These are phyloP conservation scores for Arenicola marina DNA, from an alignment of 2,888 invertebrate genomes.

Conservation along the genomic window DNA sequence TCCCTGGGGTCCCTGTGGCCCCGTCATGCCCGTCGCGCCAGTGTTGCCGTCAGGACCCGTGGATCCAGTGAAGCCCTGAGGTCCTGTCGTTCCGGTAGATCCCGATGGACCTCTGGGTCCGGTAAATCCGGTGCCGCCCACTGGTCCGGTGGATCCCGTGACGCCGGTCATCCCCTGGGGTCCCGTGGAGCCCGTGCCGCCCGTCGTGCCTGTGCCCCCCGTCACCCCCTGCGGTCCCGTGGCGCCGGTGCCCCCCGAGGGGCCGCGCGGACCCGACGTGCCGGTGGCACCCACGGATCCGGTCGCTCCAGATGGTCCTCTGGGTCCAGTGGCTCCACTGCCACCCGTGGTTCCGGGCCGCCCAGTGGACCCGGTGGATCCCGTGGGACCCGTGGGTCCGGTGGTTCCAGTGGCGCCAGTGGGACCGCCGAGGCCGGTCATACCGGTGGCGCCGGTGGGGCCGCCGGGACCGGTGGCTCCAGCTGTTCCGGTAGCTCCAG, in stretches of 20 bases:
- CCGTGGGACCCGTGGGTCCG: neutral
- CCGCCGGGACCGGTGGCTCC: conserved; percentile 17
- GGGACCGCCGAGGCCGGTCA: neutral
- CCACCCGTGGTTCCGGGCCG: neutral
- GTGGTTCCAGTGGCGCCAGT: neutral
- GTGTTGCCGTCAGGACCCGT: too few relatives aligned
- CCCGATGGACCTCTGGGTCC: conserved; percentile 5
- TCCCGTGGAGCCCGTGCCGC: conserved; percentile 5
- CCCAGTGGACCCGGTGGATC: neutral
- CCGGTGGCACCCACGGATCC: neutral
- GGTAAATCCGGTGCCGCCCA: neutral
- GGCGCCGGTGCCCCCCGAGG: conserved; percentile 16
- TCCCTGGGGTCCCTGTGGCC: neutral
- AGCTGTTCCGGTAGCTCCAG: conserved; percentile 2
- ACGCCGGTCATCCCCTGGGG: neutral
- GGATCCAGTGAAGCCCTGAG: neutral
- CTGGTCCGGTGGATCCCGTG: neutral
- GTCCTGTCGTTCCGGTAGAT: neutral
- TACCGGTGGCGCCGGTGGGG: neutral
- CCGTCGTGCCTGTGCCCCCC: conserved; percentile 7
- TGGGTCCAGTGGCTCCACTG: neutral
- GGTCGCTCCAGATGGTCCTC: neutral
- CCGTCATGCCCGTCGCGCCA: neutral
- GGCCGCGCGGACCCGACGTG: neutral
- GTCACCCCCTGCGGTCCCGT: conserved; percentile 22